Base-by-base conservation (phyloP, 2,888 invertebrate species). In the Sphecodes monilicornis region DNA sequence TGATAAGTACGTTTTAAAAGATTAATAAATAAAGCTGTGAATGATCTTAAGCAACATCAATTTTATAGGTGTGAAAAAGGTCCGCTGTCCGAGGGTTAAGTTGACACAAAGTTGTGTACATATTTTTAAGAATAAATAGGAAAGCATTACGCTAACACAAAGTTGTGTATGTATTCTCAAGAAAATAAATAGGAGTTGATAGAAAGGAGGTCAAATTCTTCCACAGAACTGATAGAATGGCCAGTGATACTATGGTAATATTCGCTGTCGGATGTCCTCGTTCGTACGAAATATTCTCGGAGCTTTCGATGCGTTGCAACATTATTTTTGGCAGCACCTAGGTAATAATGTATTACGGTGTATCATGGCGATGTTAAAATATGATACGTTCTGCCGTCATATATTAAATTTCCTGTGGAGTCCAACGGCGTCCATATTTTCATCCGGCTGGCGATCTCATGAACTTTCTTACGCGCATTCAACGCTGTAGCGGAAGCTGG, bases 391-490 rank as follows among this genome's bases (percentile, higher is more conserved):
- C 32, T 50, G 10, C 43, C n/a, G 54, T 71, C 80, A 80, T 80
- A 74, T 81, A 86, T 85, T 78, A 86, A 86, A 86, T 86, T 78
- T 69, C 22, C 70, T 66, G 26, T 26, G 46, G n/a, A 74, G 66
- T 29, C 66, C 74, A 77, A 75, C 76, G 74, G 18, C 75, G 75
- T 80, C 80, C 86, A 77, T 82, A 82, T 86, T 86, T 86, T 86
- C 82, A 72, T 76, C 77, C 75, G 57, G 46, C 76, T 70, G 80
- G 82, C 83, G 86, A 88, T 78, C 87, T 69, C 84, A 71, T 85
- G 88, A 88, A 89, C 88, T 81, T 80, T 88, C 70, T 78, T 73
- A 43, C 79, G 64, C 78, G 78, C 80, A 76, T 86, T 81, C 82
- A 76, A 79, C 71, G 78, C 81, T 72, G 75, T 66, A 81, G 71